Evolutionary conservation across 2,797 vertebrate genomes (phyloP).

Genomic region (Melanotaenia boesemani): DNA sequence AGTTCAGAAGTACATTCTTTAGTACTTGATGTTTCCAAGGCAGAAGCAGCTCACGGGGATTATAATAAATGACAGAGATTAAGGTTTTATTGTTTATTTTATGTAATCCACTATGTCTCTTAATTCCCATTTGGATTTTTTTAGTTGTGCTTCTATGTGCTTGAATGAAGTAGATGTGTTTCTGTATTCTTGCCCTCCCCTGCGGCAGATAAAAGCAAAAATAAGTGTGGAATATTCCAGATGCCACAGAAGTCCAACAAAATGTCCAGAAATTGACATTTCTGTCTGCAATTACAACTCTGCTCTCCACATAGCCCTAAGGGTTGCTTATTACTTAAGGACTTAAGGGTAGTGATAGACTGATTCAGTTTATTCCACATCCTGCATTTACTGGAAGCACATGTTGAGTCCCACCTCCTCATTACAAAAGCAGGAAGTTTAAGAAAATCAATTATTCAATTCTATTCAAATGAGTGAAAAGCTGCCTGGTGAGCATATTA

Average conservation of each 20-base stretch:
- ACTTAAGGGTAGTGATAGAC: slow-evolving; percentile 53
- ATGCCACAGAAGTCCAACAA: slow-evolving; percentile 51
- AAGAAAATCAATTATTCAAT: slow-evolving; percentile 27
- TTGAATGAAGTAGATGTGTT: slow-evolving; percentile 30
- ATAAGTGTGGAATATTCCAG: slow-evolving; percentile 48
- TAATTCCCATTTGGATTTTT: slow-evolving; percentile 33
- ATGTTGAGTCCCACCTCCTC: slow-evolving; percentile 12
- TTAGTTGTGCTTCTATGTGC: slow-evolving; percentile 15
- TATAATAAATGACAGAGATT: slow-evolving; percentile 57
- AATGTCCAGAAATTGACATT: slow-evolving; percentile 43
- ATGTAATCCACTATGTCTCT: slow-evolving; percentile 61
- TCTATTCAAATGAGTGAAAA: slow-evolving; percentile 52
- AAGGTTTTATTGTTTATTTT: slow-evolving; percentile 58
- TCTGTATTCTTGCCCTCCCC: slow-evolving; percentile 13
- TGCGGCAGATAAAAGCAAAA: slow-evolving; percentile 20
- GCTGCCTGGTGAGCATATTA: not conserved
- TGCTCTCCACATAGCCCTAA: slow-evolving; percentile 53
- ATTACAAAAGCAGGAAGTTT: not conserved
- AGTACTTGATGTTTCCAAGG: slow-evolving; percentile 47
- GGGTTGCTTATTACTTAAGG: slow-evolving; percentile 62
- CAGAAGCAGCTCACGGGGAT: slow-evolving; percentile 44
- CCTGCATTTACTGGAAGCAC: slow-evolving; percentile 28
- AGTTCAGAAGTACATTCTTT: slow-evolving; percentile 8
- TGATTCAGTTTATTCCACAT: slow-evolving; percentile 56
- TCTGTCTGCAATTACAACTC: slow-evolving; percentile 61